These are phyloP conservation scores for Entomobrya multifasciata DNA, from an alignment of 2,888 invertebrate species.

Conservation along the genomic window DNA sequence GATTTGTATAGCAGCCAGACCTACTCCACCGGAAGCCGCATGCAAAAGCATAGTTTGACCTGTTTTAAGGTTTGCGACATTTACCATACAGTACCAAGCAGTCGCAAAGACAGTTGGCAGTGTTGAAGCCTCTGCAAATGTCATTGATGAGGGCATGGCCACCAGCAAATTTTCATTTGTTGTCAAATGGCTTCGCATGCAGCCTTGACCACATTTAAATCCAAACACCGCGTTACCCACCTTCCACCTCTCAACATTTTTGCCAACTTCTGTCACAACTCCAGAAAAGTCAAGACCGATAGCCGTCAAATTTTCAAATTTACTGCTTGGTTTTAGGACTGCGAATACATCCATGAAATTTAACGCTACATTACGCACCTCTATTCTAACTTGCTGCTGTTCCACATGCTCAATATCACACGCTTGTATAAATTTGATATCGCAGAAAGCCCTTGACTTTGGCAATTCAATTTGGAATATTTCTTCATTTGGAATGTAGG, in stretches of 20 bases:
- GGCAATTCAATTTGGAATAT: background rate
- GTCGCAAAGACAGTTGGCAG: constrained; percentile 65
- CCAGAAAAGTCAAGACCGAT: constrained; percentile 49
- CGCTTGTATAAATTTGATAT: background rate
- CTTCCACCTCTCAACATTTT: background rate
- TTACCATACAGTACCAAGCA: constrained; percentile 55
- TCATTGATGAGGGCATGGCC: constrained; percentile 41
- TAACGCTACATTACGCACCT: background rate
- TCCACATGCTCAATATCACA: background rate
- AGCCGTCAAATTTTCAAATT: background rate
- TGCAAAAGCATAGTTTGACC: constrained; percentile 66
- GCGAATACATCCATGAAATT: constrained; percentile 35
- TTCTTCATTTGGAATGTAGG: background rate
- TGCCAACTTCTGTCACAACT: constrained; percentile 25
- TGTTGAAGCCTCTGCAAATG: constrained; percentile 59
- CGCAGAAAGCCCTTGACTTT: background rate
- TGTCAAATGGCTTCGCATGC: background rate
- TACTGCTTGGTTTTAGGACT: background rate
- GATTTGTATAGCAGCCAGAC: constrained; percentile 65
- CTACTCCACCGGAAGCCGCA: constrained; percentile 65
- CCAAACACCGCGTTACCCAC: constrained; percentile 19
- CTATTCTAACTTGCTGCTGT: background rate
- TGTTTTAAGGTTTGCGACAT: constrained; percentile 42
- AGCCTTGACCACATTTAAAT: background rate
- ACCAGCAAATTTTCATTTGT: background rate